Conservation (phyloP, 2,113 vertebrate species). For the Polypterus bichir region DNA sequence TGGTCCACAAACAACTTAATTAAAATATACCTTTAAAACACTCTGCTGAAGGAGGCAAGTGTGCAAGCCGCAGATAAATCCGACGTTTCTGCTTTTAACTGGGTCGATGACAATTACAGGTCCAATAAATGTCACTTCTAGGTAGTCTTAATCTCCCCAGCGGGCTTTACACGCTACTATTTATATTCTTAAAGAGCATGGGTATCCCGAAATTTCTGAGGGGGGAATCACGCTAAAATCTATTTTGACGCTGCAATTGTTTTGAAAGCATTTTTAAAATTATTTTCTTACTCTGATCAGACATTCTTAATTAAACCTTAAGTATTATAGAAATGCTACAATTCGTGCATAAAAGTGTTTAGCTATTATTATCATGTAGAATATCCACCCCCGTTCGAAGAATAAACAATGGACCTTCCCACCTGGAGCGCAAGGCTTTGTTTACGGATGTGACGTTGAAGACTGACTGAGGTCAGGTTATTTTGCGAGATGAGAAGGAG, state of each 20-base stretch:
- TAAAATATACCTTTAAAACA: conserved; percentile 32
- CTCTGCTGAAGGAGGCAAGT: conserved; percentile 23
- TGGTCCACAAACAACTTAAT: neutral
- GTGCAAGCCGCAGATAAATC: conserved; percentile 1
- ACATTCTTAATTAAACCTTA: neutral
- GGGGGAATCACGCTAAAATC: too few relatives aligned
- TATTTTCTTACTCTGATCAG: neutral
- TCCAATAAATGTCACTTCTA: conserved; percentile 18
- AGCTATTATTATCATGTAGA: neutral
- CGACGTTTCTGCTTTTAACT: neutral
- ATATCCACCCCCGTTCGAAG: neutral
- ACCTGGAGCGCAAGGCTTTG: conserved; percentile 27
- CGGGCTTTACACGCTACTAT: conserved; percentile 9
- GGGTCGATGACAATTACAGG: neutral
- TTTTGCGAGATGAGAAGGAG: too few relatives aligned
- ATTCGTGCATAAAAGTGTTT: conserved; percentile 12
- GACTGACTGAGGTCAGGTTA: too few relatives aligned
- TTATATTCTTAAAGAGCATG: conserved; percentile 8
- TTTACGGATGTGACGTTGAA: conserved; percentile 47
- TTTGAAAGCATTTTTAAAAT: neutral
- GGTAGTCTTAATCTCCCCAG: conserved; percentile 21
- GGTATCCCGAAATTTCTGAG: conserved; percentile 1
- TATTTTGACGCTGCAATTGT: too few relatives aligned
- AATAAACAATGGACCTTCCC: conserved; percentile 24
- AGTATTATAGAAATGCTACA: neutral